These are phyloP conservation scores for Drosophila percnosoma DNA, from an alignment of 2,888 invertebrate genomes.

Conservation along the genomic window DNA sequence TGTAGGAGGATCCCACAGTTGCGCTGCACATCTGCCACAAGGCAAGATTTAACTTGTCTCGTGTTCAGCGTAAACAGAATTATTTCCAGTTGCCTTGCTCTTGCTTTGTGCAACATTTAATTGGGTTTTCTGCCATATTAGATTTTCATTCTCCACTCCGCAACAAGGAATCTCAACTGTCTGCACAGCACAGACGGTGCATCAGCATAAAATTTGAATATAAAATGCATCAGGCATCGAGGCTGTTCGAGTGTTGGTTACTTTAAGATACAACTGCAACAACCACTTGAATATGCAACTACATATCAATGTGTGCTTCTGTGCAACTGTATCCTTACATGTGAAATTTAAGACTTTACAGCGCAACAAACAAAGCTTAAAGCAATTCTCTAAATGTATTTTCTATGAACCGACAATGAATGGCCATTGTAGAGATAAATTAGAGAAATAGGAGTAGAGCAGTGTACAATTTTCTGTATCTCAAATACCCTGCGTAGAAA, in stretches of 20 bases:
- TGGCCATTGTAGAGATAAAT: slow-evolving; percentile 27
- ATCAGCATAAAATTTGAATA: slow-evolving; percentile 58
- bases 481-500: slow-evolving; percentile 16
- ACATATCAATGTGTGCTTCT: slow-evolving; percentile 2
- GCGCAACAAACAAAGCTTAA: slow-evolving; percentile 20
- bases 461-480: not conserved
- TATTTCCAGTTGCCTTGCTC: slow-evolving; percentile 65
- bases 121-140: slow-evolving; percentile 78
- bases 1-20: slow-evolving; percentile 40
- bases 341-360: slow-evolving; percentile 46
- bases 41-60: slow-evolving; percentile 72
- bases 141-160: slow-evolving; percentile 57
- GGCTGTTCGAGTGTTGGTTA: slow-evolving; percentile 1
- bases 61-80: slow-evolving; percentile 65
- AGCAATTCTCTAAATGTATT: slow-evolving; percentile 70
- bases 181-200: slow-evolving; percentile 9
- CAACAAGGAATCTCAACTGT: not conserved
- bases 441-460: not conserved
- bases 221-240: slow-evolving; percentile 11
- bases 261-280: slow-evolving; percentile 34
- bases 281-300: slow-evolving; percentile 3
- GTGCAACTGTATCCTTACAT: slow-evolving; percentile 14
- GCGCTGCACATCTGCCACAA: slow-evolving; percentile 37
- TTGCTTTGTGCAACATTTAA: slow-evolving; percentile 71
- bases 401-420: slow-evolving; percentile 55